These are phyloP conservation scores for Gallinago stenura DNA, from an alignment of 2,797 vertebrate genomes.

Conservation along the genomic window DNA sequence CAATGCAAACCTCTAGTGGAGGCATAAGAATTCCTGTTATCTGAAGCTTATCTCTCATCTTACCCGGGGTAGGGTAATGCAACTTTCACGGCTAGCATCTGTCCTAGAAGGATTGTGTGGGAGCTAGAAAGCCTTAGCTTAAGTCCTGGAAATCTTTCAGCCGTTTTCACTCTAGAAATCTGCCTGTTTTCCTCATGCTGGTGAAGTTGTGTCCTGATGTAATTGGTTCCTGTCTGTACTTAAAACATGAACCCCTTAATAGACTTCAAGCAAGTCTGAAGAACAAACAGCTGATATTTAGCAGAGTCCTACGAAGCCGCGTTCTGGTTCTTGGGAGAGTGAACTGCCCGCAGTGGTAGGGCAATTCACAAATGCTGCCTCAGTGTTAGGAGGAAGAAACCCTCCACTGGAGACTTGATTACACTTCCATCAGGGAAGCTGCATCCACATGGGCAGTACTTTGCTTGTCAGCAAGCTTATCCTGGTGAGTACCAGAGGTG, in stretches of 20 bases:
- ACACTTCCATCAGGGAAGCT: not conserved
- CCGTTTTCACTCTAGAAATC: not conserved
- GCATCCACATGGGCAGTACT: not conserved
- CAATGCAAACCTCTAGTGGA: not conserved
- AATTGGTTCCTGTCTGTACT: not conserved
- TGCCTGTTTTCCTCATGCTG: not conserved
- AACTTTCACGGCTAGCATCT: not conserved
- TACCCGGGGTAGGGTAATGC: not conserved
- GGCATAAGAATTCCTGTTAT: not conserved
- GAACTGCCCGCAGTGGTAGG: not conserved
- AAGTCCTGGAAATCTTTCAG: not conserved
- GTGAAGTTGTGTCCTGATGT: not conserved
- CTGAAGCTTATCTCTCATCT: constrained; percentile 17
- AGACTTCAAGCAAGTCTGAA: not conserved
- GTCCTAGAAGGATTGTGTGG: not conserved
- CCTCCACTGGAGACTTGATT: not conserved
- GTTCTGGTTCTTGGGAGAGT: not conserved
- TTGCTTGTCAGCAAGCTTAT: not conserved
- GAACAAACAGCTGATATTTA: not conserved
- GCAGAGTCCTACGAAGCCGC: not conserved
- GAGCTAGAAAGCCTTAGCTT: not conserved
- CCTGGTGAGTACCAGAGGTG: not conserved
- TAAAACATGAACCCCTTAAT: not conserved
- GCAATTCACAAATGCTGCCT: not conserved
- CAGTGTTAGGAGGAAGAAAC: not conserved